Evolutionary conservation across 2,888 invertebrate genomes (phyloP).

Genomic region (Drosophila quinaria): DNA sequence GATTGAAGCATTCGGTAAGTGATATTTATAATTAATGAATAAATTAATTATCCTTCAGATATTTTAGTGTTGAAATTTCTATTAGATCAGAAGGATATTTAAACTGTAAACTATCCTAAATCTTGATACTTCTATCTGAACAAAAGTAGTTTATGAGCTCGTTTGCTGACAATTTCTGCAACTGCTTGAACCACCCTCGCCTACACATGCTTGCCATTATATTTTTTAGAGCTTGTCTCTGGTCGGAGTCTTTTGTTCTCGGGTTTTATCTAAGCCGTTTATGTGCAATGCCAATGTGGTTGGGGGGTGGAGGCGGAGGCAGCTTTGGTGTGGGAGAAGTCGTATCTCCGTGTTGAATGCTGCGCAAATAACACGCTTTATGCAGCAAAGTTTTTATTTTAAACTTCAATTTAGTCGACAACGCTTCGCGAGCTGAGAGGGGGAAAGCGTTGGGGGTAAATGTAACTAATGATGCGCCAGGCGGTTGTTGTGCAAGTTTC

Average conservation of each 20-base stretch:
- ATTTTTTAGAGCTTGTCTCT: conserved; percentile 68
- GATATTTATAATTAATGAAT: too few relatives aligned
- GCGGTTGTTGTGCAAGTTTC: conserved; percentile 65
- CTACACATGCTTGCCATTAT: conserved; percentile 67
- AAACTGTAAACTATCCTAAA: too few relatives aligned
- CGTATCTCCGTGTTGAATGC: conserved; percentile 48
- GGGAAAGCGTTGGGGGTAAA: conserved; percentile 28
- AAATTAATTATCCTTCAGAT: too few relatives aligned
- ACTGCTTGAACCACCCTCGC: conserved; percentile 36
- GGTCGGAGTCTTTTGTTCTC: conserved; percentile 74
- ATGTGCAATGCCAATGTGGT: conserved; percentile 59
- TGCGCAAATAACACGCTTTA: conserved; percentile 74
- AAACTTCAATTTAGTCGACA: conserved; percentile 74
- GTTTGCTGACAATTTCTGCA: background rate
- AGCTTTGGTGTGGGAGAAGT: conserved; percentile 11
- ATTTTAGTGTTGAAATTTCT: too few relatives aligned
- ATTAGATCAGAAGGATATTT: too few relatives aligned
- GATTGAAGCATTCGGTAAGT: too few relatives aligned
- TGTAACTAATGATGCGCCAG: conserved; percentile 76
- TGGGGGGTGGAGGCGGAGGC: conserved; percentile 11
- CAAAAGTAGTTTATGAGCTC: background rate
- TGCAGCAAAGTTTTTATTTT: conserved; percentile 78
- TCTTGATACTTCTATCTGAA: background rate
- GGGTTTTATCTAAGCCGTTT: conserved; percentile 75
- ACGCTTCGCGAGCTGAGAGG: conserved; percentile 12